Percentiles rank a stretch among this genome's conserved stretches.
phyloP scores from a whole-genome alignment of 2,113 vertebrate genomes.

The Eudyptes chrysolophus region DNA sequence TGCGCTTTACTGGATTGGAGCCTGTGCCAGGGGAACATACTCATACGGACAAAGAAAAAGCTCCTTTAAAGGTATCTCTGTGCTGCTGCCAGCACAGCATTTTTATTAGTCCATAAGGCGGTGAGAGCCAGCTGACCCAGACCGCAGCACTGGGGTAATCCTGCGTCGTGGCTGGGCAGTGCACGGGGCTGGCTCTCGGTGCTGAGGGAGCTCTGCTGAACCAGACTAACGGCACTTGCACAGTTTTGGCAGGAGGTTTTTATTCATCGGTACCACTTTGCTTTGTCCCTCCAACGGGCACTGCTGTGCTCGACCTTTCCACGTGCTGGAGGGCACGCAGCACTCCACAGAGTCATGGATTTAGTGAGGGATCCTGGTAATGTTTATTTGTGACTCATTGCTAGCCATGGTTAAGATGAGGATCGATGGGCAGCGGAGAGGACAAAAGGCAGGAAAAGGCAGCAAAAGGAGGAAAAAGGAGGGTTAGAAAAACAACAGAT shows the following conservation, averaged over 20 bases:
- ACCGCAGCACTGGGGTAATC: background rate
- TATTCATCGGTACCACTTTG: background rate
- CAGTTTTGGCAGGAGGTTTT: background rate
- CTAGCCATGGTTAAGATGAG: background rate
- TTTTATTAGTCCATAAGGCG: fast-evolving
- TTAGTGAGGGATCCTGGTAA: background rate
- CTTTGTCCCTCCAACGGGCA: too few species aligned
- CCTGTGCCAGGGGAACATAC: background rate
- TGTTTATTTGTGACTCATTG: background rate
- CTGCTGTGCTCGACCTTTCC: background rate
- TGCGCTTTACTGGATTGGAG: background rate
- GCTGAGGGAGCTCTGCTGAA: background rate
- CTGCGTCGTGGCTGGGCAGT: background rate
- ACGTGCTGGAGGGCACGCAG: fast-evolving
- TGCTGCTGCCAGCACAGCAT: too few species aligned
- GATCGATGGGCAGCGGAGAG: background rate
- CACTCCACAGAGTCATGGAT: background rate
- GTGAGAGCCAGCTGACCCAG: background rate
- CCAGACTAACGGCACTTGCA: too few species aligned
- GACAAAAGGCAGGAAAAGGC: background rate
- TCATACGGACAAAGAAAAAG: background rate
- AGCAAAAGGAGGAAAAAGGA: background rate
- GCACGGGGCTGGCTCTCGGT: too few species aligned
- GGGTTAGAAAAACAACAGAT: background rate
- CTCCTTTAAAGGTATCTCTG: background rate